Conservation (phyloP, 2,113 vertebrate genomes). For the Martes martes region DNA sequence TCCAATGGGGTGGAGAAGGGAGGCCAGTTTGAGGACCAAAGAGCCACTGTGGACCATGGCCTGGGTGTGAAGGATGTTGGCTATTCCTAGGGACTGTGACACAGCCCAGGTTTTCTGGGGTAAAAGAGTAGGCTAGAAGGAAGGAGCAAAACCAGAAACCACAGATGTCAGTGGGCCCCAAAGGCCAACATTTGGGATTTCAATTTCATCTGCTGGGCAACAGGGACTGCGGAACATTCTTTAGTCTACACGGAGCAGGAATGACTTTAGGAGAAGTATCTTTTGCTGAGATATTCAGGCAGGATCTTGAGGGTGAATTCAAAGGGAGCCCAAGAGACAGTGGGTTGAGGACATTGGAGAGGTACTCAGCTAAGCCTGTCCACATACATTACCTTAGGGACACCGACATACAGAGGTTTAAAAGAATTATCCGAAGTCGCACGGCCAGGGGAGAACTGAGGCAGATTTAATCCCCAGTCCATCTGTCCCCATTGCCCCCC, state of each 20-base stretch:
- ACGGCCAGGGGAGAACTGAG: neutral
- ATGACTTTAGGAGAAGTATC: neutral
- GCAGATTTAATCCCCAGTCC: neutral
- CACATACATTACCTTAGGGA: neutral
- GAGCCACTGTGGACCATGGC: fast-evolving
- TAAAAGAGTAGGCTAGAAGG: neutral
- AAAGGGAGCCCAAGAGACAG: neutral
- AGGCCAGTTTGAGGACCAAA: neutral
- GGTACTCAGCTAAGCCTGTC: neutral
- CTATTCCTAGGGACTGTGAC: neutral
- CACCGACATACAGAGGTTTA: neutral
- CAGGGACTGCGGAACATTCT: neutral
- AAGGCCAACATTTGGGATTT: neutral
- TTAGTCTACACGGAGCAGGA: neutral
- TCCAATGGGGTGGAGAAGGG: fast-evolving
- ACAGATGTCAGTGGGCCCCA: neutral
- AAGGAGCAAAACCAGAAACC: neutral
- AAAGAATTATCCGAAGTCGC: neutral
- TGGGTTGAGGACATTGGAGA: neutral
- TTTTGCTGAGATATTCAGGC: neutral
- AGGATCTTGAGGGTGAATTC: neutral
- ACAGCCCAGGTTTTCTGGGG: too few relatives aligned
- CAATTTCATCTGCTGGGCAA: neutral
- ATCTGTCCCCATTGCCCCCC: too few relatives aligned
- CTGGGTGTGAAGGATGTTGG: fast-evolving